Evolutionary conservation across 2,888 invertebrate species (phyloP), one percentile per base, ranked within the genome.

Genomic region (Hybos culiciformis): DNA sequence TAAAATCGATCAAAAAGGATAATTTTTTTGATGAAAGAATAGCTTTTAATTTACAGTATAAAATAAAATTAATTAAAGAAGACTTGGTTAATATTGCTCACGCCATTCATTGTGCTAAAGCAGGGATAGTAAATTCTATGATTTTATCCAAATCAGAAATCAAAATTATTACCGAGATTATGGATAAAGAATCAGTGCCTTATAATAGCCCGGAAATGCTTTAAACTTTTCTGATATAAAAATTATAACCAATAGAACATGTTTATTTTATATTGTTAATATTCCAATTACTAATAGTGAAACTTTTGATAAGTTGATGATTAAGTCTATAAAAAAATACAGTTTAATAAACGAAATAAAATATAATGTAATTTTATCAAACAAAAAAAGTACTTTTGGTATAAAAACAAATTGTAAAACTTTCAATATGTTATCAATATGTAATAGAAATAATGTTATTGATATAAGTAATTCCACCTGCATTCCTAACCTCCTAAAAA

Each of bases 401-500:
- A 14, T 31, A n/a, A 44, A 12, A 37, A 12, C 32, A 12, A n/a
- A 39, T 12, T 48, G 46, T 46, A 44, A 39, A 26, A 41, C 21
- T 11, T 45, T 34, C 31, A 41, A 39, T 39, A 42, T 42, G 5
- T 37, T 48, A 33, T 24, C 37, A 12, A 47, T 48, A 18, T 48
- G 44, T 42, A 44, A 33, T 8, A 37, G 42, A 19, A 43, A 45
- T 20, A 33, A 46, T 37, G 21, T 51, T 36, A n/a, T 40, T 37
- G 39, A 47, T 17, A 19, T 48, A 37, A 44, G 42, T 12, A 46
- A 48, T 26, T 36, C 47, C 2, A 41, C 44, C 3, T 51, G 48
- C 14, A 45, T 51, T 9, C 46, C 44, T 9, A 46, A 47, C 14
- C 32, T 50, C 8, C 41, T 52, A 2, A 48, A 36, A 33, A 51